A percentile compares a stretch with the other conserved stretches of the same genome.
Evolutionary conservation across 1,140 invertebrate species (phyloP).

Genomic region (Sipha flava): DNA sequence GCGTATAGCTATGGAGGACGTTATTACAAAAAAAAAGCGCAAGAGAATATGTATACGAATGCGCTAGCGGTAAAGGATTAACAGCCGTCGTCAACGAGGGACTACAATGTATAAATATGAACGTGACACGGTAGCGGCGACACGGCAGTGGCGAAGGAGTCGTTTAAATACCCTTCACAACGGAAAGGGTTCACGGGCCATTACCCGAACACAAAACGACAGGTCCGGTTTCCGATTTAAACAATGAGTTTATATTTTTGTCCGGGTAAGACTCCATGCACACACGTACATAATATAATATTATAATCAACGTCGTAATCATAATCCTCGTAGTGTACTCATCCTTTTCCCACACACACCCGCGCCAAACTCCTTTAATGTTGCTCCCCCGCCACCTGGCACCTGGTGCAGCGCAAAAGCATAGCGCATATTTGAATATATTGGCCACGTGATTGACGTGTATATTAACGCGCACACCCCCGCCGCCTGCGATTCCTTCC

Average conservation of each 20-base stretch:
- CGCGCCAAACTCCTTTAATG: background rate
- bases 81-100: background rate
- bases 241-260: background rate
- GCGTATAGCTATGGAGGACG: too few species aligned
- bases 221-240: conserved; percentile 23
- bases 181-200: conserved; percentile 20
- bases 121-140: background rate
- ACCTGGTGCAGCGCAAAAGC: background rate
- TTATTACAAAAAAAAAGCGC: too few species aligned
- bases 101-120: background rate
- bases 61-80: too few species aligned
- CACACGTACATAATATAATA: background rate
- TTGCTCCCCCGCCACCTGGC: background rate
- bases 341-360: background rate
- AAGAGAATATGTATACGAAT: too few species aligned
- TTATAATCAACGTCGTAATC: background rate
- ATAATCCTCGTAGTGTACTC: too few species aligned
- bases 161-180: background rate
- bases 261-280: background rate
- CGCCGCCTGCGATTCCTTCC: background rate
- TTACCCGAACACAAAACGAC: conserved; percentile 28
- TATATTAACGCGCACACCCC: background rate
- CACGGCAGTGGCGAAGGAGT: conserved; percentile 20
- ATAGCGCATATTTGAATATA: background rate
- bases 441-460: conserved; percentile 12